phyloP scores from a whole-genome alignment of 2,888 invertebrate genomes.

The Acrobasis suavella region DNA sequence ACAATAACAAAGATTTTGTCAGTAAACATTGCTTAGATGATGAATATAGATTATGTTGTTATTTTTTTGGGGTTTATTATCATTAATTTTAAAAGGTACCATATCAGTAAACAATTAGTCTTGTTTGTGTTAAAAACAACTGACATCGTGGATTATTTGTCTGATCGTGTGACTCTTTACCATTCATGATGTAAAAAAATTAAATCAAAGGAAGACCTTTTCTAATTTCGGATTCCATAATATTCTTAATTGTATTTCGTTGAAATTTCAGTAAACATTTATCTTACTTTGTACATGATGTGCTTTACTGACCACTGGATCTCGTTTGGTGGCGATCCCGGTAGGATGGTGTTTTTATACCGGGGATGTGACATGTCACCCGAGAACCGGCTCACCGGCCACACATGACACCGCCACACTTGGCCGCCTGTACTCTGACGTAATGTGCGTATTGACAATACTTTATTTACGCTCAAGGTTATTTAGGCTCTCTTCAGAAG shows the following conservation, averaged over 20 bases:
- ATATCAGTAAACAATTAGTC: no score
- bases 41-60: no score
- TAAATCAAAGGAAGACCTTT: neutral
- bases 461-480: slow-evolving; percentile 70
- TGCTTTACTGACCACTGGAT: slow-evolving; percentile 56
- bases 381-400: slow-evolving; percentile 67
- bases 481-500: slow-evolving; percentile 51
- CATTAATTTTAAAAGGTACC: no score
- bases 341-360: slow-evolving; percentile 74
- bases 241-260: neutral
- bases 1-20: slow-evolving; percentile 14
- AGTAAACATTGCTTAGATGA: no score
- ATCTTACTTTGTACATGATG: slow-evolving; percentile 76
- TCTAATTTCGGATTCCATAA: neutral
- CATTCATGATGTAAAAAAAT: neutral
- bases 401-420: slow-evolving; percentile 66
- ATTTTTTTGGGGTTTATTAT: no score
- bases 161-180: no score
- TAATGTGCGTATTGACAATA: slow-evolving; percentile 57
- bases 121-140: no score
- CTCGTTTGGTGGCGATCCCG: slow-evolving; percentile 65
- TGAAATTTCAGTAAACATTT: slow-evolving; percentile 32
- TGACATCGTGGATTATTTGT: no score
- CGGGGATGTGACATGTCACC: slow-evolving; percentile 63
- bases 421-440: slow-evolving; percentile 73